Base-by-base conservation (phyloP, 2,888 invertebrate genomes). In the Allolobophora icterica region DNA sequence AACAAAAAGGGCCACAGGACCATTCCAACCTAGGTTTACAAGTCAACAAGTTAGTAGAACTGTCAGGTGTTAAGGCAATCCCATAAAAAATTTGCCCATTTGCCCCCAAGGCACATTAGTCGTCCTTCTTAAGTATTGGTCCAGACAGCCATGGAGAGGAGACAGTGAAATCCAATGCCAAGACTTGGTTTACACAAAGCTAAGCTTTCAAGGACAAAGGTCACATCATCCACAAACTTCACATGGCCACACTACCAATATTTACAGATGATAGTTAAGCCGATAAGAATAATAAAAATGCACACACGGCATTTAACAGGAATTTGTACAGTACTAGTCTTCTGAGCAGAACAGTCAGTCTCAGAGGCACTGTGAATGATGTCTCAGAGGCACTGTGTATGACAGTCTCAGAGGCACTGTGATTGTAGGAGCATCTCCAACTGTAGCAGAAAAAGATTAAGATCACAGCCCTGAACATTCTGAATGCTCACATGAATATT, bases 101-200 rank as follows among this genome's bases (percentile, higher is more conserved):
- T n/a, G n/a, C 71, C 71, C n/a, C 30, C 3, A 71, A 71, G 71
- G 71, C 71, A 71, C n/a, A 71, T 30, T 11, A 71, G n/a, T 11
- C 8, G 71, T 71, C n/a, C 11, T 71, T 24, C 71, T 8, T 71
- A 71, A 71, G 71, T 71, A 71, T n/a, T 71, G n/a, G n/a, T n/a
- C 71, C 71, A 71, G n/a, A 71, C 30, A 52, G 24, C 6, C 2
- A 24, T 52, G 21, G 2, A 8, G 52, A 52, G 45, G 30, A 71
- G 71, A 71, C 0, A 71, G 30, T n/a, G 71, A 71, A 71, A 71
- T 71, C n/a, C 71, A 71, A 71, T 71, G 71, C 71, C 71, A 71
- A 71, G 71, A 71, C 71, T 71, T n/a, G n/a, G 71, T 71, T 30
- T 71, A 71, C 30, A 71, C 71, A 71, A n/a, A 71, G 71, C 71